Evolutionary conservation across 2,888 invertebrate species (phyloP), one percentile per base, ranked within the genome.

Genomic region (Agrilus mali): DNA sequence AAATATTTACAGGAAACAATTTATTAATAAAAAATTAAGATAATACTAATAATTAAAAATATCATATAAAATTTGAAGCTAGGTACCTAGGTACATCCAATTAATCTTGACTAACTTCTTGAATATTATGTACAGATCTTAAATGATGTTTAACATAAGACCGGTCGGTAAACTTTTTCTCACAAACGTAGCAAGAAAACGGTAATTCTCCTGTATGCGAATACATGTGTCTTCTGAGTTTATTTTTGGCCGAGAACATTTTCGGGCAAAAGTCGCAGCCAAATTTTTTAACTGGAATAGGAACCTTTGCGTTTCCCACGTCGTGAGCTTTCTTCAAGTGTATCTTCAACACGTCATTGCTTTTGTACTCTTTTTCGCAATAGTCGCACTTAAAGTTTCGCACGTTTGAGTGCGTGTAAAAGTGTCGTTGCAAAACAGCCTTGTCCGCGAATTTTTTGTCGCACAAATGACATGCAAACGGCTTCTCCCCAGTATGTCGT

Each of bases 301-400:
- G 59, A 12, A 54, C 41, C 39, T 56, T 59, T 12, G 53, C 53
- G 67, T 69, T 38, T 63, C 60, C 52, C 62, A 67, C 20, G 60
- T 47, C 45, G 68, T 67, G 55, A 67, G 72, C 46, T 43, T 68
- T 66, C 36, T 64, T 71, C 53, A 74, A 69, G 51, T 75, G 75
- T 50, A 70, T 68, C 12, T 69, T 63, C 51, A 66, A 71, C 1
- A 61, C 41, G 1, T 65, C 63, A 49, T 68, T 52, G 0, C 69
- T 69, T 48, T 63, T 66, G 53, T 73, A 73, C 53, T 72, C 72
- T 41, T 64, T 63, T 35, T 62, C 61, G 50, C 74, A 74, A 50
- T 72, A 69, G 16, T 67, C 59, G 52, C 74, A 74, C 16, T 45
- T 42, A 22, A 47, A 51, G 7, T 46, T 47, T 14, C 47, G 47